A percentile compares a stretch with the other conserved stretches of the same genome.
These are phyloP conservation scores for Eueides isabella DNA, from an alignment of 1,140 invertebrate species.

Conservation along the genomic window DNA sequence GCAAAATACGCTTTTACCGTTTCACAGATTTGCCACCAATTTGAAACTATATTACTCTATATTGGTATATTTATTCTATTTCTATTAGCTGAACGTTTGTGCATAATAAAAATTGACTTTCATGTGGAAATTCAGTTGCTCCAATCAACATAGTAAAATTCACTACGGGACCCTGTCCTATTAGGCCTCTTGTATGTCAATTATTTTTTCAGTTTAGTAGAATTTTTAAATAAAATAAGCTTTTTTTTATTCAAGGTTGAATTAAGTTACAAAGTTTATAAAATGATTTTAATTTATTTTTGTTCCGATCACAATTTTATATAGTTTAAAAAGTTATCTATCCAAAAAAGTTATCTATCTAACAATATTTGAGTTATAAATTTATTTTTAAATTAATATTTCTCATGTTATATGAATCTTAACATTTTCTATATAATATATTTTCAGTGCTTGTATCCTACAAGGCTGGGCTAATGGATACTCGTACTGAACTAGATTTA, in stretches of 20 bases:
- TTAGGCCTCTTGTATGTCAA: not conserved
- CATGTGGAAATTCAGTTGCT: too few relatives aligned
- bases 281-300: too few relatives aligned
- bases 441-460: slow-evolving; percentile 7
- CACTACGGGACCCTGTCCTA: not conserved
- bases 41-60: not conserved
- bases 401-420: not conserved
- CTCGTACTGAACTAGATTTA: slow-evolving; percentile 8
- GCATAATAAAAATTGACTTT: too few relatives aligned
- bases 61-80: slow-evolving; percentile 2
- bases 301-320: too few relatives aligned
- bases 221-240: not conserved
- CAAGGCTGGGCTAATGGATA: slow-evolving; percentile 14
- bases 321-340: not conserved
- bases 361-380: not conserved
- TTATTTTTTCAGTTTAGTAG: not conserved
- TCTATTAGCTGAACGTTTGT: too few relatives aligned
- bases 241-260: not conserved
- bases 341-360: not conserved
- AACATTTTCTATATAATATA: not conserved
- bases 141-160: not conserved
- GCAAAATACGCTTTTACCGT: slow-evolving; percentile 37
- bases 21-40: not conserved
- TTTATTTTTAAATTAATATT: not conserved
- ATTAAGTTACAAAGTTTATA: too few relatives aligned